A percentile compares a stretch with the other conserved stretches of the same genome.
Conservation (phyloP, 2,888 invertebrate species). For the Cartodere bifasciata region DNA sequence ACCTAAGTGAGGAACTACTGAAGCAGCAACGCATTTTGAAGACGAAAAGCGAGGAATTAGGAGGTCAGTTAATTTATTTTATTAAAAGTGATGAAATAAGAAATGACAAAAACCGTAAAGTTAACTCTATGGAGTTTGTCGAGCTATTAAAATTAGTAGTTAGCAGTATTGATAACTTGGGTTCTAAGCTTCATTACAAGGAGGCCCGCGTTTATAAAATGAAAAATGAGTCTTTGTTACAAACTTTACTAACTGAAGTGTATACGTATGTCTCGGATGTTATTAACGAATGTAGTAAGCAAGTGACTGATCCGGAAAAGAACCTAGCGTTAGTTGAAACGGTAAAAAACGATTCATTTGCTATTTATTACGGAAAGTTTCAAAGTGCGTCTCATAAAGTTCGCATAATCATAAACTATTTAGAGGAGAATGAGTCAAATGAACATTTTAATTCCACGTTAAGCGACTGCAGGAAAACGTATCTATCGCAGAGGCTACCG, state of each 20-base stretch:
- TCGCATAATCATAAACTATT: constrained; percentile 64
- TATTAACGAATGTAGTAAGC: constrained; percentile 67
- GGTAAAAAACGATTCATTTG: constrained; percentile 55
- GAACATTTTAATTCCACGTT: constrained; percentile 68
- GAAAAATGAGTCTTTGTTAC: constrained; percentile 74
- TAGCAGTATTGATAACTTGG: constrained; percentile 71
- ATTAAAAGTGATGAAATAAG: constrained; percentile 48
- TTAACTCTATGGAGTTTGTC: constrained; percentile 64
- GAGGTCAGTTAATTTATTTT: constrained; percentile 71
- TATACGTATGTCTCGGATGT: constrained; percentile 66
- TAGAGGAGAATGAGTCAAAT: constrained; percentile 64
- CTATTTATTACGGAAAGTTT: constrained; percentile 88
- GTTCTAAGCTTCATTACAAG: constrained; percentile 66
- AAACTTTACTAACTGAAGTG: constrained; percentile 66
- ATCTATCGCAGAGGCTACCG: constrained; percentile 54
- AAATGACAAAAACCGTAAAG: constrained; percentile 23
- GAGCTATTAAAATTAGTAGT: constrained; percentile 73
- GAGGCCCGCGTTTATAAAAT: constrained; percentile 72
- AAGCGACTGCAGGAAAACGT: constrained; percentile 70
- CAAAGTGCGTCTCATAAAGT: constrained; percentile 83
- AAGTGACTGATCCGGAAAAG: constrained; percentile 41
- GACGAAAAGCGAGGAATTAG: constrained; percentile 66
- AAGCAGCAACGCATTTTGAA: constrained; percentile 79
- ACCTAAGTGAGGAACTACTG: constrained; percentile 81
- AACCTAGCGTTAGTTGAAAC: constrained; percentile 27